Conservation (phyloP, 2,113 vertebrate genomes). For the Tor tambroides region DNA sequence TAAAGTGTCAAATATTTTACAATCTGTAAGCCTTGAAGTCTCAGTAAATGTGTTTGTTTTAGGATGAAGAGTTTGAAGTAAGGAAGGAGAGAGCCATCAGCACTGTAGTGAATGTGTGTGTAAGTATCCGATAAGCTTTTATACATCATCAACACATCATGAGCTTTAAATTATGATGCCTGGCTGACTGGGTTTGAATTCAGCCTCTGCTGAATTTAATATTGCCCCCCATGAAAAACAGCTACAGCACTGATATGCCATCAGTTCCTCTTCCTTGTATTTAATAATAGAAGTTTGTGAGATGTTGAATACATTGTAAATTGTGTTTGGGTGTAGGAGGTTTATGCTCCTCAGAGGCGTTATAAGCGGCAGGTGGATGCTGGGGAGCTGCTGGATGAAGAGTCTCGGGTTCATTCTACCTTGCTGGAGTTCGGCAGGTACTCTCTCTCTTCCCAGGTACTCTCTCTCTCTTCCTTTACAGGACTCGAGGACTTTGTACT, state of each 20-base stretch:
- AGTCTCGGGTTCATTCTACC: constrained; percentile 91
- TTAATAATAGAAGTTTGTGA: neutral
- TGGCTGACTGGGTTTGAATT: neutral
- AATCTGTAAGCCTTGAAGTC: neutral
- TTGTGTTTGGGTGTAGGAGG: constrained; percentile 75
- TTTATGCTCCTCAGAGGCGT: constrained; percentile 92
- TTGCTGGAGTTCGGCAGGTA: constrained; percentile 95
- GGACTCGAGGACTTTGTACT: neutral
- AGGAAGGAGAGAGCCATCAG: constrained; percentile 84
- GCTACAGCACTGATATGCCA: neutral
- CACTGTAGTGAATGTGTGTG: constrained; percentile 81
- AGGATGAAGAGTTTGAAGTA: constrained; percentile 91
- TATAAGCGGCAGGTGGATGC: constrained; percentile 87
- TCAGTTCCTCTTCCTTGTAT: neutral
- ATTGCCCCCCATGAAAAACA: neutral
- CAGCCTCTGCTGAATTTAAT: neutral
- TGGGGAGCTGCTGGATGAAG: constrained; percentile 87
- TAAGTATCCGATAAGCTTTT: constrained; percentile 73
- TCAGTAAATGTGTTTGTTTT: constrained; percentile 32
- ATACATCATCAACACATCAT: neutral
- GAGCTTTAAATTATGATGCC: neutral
- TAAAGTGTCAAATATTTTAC: neutral
- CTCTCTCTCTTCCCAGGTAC: constrained; percentile 78
- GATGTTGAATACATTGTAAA: neutral
- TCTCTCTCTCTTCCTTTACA: neutral